Base-by-base conservation (phyloP, 2,113 vertebrate genomes). In the Oreocharis arfaki region DNA sequence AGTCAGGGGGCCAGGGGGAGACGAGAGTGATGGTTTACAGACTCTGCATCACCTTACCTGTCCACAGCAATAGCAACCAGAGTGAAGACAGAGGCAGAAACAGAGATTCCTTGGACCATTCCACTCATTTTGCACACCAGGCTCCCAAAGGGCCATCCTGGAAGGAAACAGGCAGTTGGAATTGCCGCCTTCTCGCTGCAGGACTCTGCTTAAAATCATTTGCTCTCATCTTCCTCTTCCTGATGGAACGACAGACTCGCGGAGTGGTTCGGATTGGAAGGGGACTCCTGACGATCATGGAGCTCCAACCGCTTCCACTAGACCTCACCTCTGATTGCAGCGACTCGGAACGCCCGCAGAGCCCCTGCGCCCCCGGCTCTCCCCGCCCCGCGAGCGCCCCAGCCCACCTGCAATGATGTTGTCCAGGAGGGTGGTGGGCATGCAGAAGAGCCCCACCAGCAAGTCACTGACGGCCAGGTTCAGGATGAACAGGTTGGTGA, bases 71-170 rank as follows among this genome's bases (percentile, higher is more conserved):
- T 99, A 9, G 99, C 99, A 26, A 99, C 99, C 82, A 99, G 98
- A 13, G 99, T 99, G 93, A 99, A 99, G 69, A 99, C 99, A 2
- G 99, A 99, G 27, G 99, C 98, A 2, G 99, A 99, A 46, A 99
- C 99, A 2, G 99, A 99, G 92, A 99, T 98, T 42, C 99, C 99
- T 90, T 99, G 99, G 46, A 99, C 98, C 98, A 99, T 98, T 28
- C 99, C 99, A 1, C 99, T 99, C 98, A 99, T 98, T 97, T 99
- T 99, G 97, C 99, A 99, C 81, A 99, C 98, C 77, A 98, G 96
- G 73, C 97, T 99, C 96, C 99, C 99, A 96, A 99, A 99, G 1
- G 99, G 99, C 99, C 99, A 99, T 28, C 99, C 99, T 99, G 97
- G 92, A 83, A 95, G 37, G 35, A 41, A 96, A 50, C 35, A 7